Evolutionary conservation across 1,140 invertebrate species (phyloP).

Genomic region (Aphidius ervi): DNA sequence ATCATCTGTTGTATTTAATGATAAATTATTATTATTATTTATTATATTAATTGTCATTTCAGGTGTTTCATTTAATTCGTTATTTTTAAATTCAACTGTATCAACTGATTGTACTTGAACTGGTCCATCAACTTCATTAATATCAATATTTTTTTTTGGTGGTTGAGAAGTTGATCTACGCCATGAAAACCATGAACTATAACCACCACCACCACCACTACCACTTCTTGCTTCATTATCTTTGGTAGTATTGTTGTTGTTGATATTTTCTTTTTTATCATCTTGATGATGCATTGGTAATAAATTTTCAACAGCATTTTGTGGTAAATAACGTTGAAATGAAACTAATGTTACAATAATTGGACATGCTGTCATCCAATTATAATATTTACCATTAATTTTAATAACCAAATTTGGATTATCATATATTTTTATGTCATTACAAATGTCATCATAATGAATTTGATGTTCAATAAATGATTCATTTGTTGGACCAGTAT

Average conservation of each 20-base stretch:
- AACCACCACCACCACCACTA: constrained; percentile 21
- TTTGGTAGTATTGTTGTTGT: constrained; percentile 28
- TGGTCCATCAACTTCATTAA: constrained; percentile 29
- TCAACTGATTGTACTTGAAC: constrained; percentile 17
- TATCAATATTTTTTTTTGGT: constrained; percentile 36
- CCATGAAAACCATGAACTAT: constrained; percentile 62
- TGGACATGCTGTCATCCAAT: constrained; percentile 83
- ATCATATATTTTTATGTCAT: constrained; percentile 72
- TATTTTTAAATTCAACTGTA: neutral
- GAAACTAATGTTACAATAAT: constrained; percentile 79
- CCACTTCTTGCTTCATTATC: constrained; percentile 38
- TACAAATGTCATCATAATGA: constrained; percentile 78
- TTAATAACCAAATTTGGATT: constrained; percentile 85
- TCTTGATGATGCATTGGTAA: constrained; percentile 32
- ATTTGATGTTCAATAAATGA: constrained; percentile 74
- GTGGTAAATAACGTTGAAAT: constrained; percentile 78
- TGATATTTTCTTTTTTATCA: constrained; percentile 37
- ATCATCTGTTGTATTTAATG: constrained; percentile 31
- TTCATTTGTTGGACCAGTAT: constrained; percentile 60
- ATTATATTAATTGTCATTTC: neutral
- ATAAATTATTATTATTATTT: neutral
- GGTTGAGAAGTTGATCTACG: constrained; percentile 47
- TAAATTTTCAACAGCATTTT: constrained; percentile 45
- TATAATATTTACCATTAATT: constrained; percentile 83
- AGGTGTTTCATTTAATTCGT: neutral